These are phyloP conservation scores for Eremophila alpestris DNA, from an alignment of 2,797 vertebrate species.

Conservation along the genomic window DNA sequence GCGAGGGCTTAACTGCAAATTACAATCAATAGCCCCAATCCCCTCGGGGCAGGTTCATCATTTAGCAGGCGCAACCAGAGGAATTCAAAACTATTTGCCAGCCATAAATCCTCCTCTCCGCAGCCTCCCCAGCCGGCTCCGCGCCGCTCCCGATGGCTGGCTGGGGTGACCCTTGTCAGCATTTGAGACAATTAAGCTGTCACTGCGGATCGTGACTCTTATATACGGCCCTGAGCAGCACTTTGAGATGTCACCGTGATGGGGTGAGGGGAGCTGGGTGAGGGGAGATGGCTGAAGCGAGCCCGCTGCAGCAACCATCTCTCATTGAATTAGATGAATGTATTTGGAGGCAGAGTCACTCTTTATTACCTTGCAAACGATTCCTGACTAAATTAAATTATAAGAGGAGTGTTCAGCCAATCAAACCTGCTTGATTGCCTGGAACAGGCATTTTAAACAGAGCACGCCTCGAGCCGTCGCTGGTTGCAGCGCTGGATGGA, in stretches of 20 bases:
- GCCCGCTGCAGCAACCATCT: background rate
- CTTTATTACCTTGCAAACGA: constrained; percentile 61
- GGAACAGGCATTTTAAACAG: constrained; percentile 44
- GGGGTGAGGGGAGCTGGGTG: constrained; percentile 27
- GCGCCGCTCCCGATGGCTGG: background rate
- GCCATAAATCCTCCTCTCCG: constrained; percentile 40
- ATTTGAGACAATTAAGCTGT: constrained; percentile 53
- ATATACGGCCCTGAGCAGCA: constrained; percentile 2
- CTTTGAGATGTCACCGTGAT: constrained; percentile 16
- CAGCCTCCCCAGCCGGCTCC: constrained; percentile 19
- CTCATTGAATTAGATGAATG: constrained; percentile 65
- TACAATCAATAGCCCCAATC: constrained; percentile 53
- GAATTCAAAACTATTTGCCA: constrained; percentile 51
- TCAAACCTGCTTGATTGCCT: constrained; percentile 54
- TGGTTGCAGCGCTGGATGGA: background rate
- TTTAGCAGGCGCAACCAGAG: constrained; percentile 36
- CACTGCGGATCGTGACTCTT: constrained; percentile 29
- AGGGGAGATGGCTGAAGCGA: constrained; percentile 27
- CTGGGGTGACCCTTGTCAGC: constrained; percentile 58
- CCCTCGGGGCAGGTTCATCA: constrained; percentile 44
- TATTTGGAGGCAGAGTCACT: constrained; percentile 50
- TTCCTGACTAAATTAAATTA: constrained; percentile 63
- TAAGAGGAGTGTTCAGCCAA: constrained; percentile 52
- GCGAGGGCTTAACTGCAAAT: constrained; percentile 63
- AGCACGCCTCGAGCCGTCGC: background rate